Evolutionary conservation across 2,888 invertebrate genomes (phyloP), one percentile per base, ranked within the genome.

Genomic region (Junonia oenone): DNA sequence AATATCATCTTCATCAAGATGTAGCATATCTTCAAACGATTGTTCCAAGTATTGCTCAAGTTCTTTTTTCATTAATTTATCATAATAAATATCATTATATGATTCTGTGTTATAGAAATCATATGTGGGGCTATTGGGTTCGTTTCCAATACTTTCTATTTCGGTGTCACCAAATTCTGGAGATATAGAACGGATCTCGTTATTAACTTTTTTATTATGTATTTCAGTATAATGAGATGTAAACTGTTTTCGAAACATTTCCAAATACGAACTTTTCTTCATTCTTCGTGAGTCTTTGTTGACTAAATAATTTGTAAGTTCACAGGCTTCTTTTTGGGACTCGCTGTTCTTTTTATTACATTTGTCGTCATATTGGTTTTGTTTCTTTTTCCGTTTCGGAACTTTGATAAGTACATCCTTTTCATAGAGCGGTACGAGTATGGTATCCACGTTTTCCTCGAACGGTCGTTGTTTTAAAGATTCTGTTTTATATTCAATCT

Each of bases 381-480:
- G 72, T 55, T 65, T 71, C 64, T 75, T 78, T 26, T 71, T 72
- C 17, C 68, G 67, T 66, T 83, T 88, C 11, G 83, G 75, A 50
- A 90, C 77, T 68, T 85, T 83, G 58, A 90, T 80, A 37, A 90
- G 76, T 19, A 89, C 81, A 64, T 90, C 90, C 54, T 87, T 83
- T 68, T 90, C 90, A 60, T 89, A 90, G 68, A 90, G 89, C 1
- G 90, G 90, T 2, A 90, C 89, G 3, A 88, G 72, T 66, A 90
- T 86, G 2, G 86, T 88, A 51, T 87, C 81, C n/a, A 82, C 74
- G 55, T 82, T 76, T 33, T 81, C 78, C 22, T 79, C 76, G 1
- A 69, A 66, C 22, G 38, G 13, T 51, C 60, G 63, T 47, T 66
- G 52, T 58, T 71, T 75, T 13, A 66, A 26, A 2, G 64, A 57